Evolutionary conservation across 2,797 vertebrate genomes (phyloP).

Genomic region (Sciaenops ocellatus): DNA sequence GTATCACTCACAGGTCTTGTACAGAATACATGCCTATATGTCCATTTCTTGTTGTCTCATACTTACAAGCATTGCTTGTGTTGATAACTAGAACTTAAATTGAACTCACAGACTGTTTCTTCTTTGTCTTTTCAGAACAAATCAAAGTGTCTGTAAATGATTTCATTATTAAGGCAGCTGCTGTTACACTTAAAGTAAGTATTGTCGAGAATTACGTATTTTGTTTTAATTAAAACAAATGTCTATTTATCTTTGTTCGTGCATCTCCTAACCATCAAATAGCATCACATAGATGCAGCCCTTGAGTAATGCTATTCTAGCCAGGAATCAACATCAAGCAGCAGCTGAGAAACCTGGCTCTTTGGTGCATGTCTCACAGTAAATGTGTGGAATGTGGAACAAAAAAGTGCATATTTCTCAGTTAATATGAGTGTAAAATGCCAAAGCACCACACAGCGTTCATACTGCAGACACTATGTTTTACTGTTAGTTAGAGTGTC

Average conservation of each 20-base stretch:
- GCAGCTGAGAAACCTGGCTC: constrained; percentile 1
- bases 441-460: neutral
- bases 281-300: neutral
- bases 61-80: neutral
- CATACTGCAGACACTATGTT: neutral
- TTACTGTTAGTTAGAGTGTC: constrained; percentile 4
- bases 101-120: constrained; percentile 27
- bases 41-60: neutral
- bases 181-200: constrained; percentile 95
- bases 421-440: constrained; percentile 31
- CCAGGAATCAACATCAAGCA: neutral
- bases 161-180: constrained; percentile 97
- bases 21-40: neutral
- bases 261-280: neutral
- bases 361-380: constrained; percentile 5
- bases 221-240: neutral
- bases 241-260: neutral
- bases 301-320: constrained; percentile 30
- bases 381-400: constrained; percentile 47
- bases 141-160: constrained; percentile 98
- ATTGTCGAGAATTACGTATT: neutral
- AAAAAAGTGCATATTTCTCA: constrained; percentile 21
- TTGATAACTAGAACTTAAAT: constrained; percentile 22
- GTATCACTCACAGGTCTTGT: neutral
- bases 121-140: constrained; percentile 88